Conservation (phyloP, 2,797 vertebrate species). For the Malurus leucopterus region DNA sequence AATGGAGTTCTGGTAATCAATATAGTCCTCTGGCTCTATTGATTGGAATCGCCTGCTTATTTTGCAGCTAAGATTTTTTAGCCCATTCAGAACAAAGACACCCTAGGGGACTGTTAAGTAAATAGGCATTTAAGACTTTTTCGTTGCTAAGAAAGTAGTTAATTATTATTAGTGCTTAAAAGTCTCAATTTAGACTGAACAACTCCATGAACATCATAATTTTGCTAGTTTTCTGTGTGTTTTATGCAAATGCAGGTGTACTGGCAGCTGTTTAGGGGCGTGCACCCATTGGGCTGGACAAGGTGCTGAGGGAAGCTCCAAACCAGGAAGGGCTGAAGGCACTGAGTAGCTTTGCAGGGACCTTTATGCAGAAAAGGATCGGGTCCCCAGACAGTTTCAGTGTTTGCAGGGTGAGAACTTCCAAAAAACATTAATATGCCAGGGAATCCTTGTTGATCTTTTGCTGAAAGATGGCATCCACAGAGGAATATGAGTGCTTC, state of each 20-base stretch:
- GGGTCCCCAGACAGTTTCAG: background rate
- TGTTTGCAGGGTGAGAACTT: background rate
- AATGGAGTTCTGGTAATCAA: conserved; percentile 84
- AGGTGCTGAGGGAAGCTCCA: background rate
- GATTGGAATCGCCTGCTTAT: conserved; percentile 85
- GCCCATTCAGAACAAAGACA: conserved; percentile 84
- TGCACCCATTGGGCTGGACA: background rate
- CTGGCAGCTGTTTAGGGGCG: background rate
- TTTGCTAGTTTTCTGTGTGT: conserved; percentile 2
- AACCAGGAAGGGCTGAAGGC: background rate
- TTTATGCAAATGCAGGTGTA: conserved; percentile 14
- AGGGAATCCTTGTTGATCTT: background rate
- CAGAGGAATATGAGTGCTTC: background rate
- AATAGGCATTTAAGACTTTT: conserved; percentile 83
- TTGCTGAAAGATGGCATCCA: background rate
- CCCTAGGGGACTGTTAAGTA: conserved; percentile 83
- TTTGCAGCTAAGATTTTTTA: conserved; percentile 80
- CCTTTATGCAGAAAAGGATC: background rate
- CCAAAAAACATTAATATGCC: background rate
- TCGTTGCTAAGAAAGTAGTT: conserved; percentile 81
- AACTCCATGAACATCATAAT: conserved; percentile 57
- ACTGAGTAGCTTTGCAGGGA: background rate
- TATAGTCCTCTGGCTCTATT: conserved; percentile 85
- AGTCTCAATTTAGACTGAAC: conserved; percentile 74
- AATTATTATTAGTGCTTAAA: conserved; percentile 82